Base-by-base conservation (phyloP, 2,113 vertebrate genomes). In the Perognathus longimembris region DNA sequence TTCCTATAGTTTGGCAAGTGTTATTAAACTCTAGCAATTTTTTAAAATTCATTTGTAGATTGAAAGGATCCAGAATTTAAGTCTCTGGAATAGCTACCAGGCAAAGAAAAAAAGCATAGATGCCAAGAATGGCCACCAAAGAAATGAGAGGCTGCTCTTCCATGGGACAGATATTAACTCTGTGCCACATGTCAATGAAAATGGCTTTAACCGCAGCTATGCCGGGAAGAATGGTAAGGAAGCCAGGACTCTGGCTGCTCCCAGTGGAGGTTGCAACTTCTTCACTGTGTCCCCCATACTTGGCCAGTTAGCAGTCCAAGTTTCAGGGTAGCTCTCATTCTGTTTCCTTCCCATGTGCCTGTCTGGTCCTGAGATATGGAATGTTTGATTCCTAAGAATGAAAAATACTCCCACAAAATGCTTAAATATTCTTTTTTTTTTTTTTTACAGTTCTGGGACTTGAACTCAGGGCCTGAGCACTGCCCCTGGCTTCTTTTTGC, bases 161-260 rank as follows among this genome's bases (percentile, higher is more conserved):
- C 99, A 99, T 1, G 99, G 99, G 67, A 99, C 99, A 0, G 85
- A 76, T 9, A 10, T 42, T 1, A 3, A 28, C 0, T 97, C 98
- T 0, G 66, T 98, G 45, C 77, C 69, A 0, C 75, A 97, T 0
- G 98, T 99, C 92, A 99, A 99, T 64, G 0, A 21, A 1, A 0
- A 32, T 0, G 99, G 99, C 85, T 99, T 99, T 97, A 99, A 99
- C 97, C 98, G 99, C 69, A 98, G 98, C 97, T 99, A 98, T 3
- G 98, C 99, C 42, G 99, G 99, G 78, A n/a, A 12, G 20, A 97
- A 99, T 0, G 99, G 99, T 99, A 98, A 97, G 70, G 40, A 64
- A 59, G 38, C 9, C 4, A 20, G 69, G 7, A 1, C 22, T 7
- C 7, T 36, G 85, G 38, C 69, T 61, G 50, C 67, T 85, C 12